Evolutionary conservation across 2,888 invertebrate species (phyloP).

Genomic region (Parelbella ahira): DNA sequence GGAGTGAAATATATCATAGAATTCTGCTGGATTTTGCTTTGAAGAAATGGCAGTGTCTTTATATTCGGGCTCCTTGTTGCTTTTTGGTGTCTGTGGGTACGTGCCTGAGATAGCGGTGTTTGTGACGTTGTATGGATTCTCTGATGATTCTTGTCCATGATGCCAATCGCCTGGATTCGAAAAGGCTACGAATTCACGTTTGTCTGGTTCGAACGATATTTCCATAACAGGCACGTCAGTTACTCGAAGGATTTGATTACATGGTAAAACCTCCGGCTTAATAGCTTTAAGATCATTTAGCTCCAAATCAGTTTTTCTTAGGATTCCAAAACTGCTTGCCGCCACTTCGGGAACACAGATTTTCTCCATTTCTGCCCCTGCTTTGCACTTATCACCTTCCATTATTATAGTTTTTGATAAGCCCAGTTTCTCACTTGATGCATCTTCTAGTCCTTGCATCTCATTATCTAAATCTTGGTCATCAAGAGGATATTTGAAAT

Average conservation of each 20-base stretch:
- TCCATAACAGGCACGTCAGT: neutral
- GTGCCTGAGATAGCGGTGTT: slow-evolving; percentile 29
- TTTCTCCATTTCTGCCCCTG: slow-evolving; percentile 1
- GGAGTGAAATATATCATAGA: slow-evolving; percentile 17
- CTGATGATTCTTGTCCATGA: slow-evolving; percentile 2
- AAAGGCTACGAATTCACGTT: slow-evolving; percentile 1
- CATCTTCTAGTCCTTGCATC: too few relatives aligned
- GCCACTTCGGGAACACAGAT: neutral
- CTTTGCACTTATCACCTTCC: too few relatives aligned
- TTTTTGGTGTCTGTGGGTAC: neutral
- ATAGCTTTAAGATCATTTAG: slow-evolving; percentile 1
- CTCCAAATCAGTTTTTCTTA: neutral
- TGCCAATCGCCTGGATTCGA: neutral
- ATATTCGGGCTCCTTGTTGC: neutral
- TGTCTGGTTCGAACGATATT: neutral
- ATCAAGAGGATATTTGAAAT: too few relatives aligned
- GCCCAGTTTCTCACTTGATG: too few relatives aligned
- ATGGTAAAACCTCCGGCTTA: neutral
- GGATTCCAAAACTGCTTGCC: neutral
- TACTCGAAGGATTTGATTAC: neutral
- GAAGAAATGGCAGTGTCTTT: slow-evolving; percentile 30
- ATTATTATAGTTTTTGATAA: slow-evolving; percentile 3
- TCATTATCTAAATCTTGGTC: too few relatives aligned
- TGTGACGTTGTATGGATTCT: slow-evolving; percentile 2
- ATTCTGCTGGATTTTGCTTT: slow-evolving; percentile 31